Evolutionary conservation across 2,888 invertebrate species (phyloP).

Genomic region (Eumacrocentrus americanus): DNA sequence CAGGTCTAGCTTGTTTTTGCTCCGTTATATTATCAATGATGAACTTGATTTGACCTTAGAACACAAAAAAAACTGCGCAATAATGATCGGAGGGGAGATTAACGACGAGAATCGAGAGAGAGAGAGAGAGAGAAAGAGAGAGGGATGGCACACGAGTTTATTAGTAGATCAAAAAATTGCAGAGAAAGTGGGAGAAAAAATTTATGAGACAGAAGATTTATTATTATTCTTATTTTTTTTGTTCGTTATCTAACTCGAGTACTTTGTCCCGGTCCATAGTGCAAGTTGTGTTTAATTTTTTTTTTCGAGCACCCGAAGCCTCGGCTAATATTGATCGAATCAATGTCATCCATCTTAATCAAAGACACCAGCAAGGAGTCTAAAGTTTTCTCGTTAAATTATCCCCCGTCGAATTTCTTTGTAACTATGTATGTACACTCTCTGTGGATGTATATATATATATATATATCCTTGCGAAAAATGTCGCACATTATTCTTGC

Average conservation of each 20-base stretch:
- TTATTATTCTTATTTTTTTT: background rate
- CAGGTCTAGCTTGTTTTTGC: slow-evolving; percentile 59
- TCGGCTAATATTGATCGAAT: no score
- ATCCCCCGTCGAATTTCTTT: no score
- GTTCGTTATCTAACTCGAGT: slow-evolving; percentile 9
- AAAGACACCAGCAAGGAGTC: no score
- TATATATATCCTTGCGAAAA: no score
- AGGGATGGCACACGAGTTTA: no score
- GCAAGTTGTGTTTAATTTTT: background rate
- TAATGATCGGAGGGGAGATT: slow-evolving; percentile 33
- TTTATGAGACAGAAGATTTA: background rate
- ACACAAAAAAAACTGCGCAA: slow-evolving; percentile 53
- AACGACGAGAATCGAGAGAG: slow-evolving; percentile 2
- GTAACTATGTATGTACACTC: no score
- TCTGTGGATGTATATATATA: no score
- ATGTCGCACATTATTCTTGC: no score
- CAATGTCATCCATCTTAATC: no score
- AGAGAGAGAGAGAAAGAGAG: background rate
- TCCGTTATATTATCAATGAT: slow-evolving; percentile 59
- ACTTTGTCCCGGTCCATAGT: slow-evolving; percentile 3
- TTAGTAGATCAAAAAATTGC: slow-evolving; percentile 4
- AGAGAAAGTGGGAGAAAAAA: slow-evolving; percentile 22
- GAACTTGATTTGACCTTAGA: slow-evolving; percentile 58
- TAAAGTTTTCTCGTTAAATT: no score
- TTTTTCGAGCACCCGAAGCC: no score